Percentiles rank a stretch among this genome's conserved stretches.
These are phyloP conservation scores for Drosophila tani DNA, from an alignment of 1,140 invertebrate species.

Conservation along the genomic window DNA sequence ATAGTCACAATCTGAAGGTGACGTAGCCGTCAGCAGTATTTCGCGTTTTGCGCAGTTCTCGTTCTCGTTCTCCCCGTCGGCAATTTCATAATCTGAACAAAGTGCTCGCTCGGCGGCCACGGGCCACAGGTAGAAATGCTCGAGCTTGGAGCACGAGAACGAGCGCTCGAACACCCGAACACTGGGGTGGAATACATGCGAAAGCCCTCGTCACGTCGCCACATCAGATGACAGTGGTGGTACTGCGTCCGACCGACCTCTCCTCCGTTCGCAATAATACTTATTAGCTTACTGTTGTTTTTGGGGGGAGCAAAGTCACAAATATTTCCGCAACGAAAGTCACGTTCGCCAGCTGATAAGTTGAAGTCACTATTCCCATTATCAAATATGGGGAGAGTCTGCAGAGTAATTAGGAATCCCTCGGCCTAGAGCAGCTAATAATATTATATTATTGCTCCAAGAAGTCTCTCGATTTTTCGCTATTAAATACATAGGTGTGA, in stretches of 20 bases:
- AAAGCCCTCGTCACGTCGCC: conserved; percentile 46
- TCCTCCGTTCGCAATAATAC: conserved; percentile 19
- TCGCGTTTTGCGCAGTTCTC: conserved; percentile 59
- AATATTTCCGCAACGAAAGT: conserved; percentile 38
- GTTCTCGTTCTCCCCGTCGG: conserved; percentile 29
- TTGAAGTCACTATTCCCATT: conserved; percentile 30
- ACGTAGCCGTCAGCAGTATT: conserved; percentile 56
- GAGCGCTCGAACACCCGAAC: conserved; percentile 12
- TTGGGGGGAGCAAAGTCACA: conserved; percentile 50
- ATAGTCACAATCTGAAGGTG: conserved; percentile 58
- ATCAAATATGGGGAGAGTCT: conserved; percentile 2
- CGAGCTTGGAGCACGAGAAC: conserved; percentile 5
- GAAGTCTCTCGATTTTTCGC: conserved; percentile 15
- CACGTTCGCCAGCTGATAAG: conserved; percentile 48
- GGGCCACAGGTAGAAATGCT: conserved; percentile 24
- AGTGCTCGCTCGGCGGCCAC: conserved; percentile 20
- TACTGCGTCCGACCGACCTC: not conserved
- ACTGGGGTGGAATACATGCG: conserved; percentile 21
- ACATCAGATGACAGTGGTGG: conserved; percentile 40
- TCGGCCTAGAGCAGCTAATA: not conserved
- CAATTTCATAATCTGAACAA: conserved; percentile 62
- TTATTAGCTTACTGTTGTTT: conserved; percentile 40
- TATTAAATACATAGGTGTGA: not conserved
- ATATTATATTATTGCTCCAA: conserved; percentile 1
- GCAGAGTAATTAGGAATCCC: conserved; percentile 17